Conservation (phyloP, 2,888 invertebrate genomes). For the Ichneumon xanthorius region DNA sequence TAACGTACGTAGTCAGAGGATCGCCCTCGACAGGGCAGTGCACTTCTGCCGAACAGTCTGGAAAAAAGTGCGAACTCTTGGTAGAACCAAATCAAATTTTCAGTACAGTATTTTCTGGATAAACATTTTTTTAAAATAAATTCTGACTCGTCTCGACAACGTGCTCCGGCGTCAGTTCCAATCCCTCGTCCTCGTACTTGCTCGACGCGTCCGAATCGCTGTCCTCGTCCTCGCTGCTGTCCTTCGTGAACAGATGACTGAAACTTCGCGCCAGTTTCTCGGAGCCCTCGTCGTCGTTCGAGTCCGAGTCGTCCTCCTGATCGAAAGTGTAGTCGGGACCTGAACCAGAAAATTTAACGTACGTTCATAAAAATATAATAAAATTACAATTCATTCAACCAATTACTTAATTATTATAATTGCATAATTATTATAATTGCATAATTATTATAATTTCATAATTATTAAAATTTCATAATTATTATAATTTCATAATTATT, state of each 20-base stretch:
- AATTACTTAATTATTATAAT: too few species aligned
- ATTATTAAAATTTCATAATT: too few species aligned
- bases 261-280: slow-evolving; percentile 91
- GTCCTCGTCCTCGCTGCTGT: slow-evolving; percentile 87
- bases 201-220: slow-evolving; percentile 85
- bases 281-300: slow-evolving; percentile 90
- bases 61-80: slow-evolving; percentile 67
- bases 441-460: neutral
- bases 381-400: slow-evolving; percentile 3
- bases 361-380: neutral
- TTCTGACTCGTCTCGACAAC: slow-evolving; percentile 75
- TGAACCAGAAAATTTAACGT: slow-evolving; percentile 69
- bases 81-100: neutral
- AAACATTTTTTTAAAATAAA: slow-evolving; percentile 53
- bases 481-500: too few species aligned
- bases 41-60: slow-evolving; percentile 70
- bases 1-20: slow-evolving; percentile 87
- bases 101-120: neutral
- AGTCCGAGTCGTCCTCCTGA: slow-evolving; percentile 88
- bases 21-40: slow-evolving; percentile 70
- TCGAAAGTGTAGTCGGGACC: slow-evolving; percentile 79
- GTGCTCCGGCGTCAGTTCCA: slow-evolving; percentile 77
- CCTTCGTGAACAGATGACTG: slow-evolving; percentile 90
- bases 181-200: slow-evolving; percentile 82
- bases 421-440: too few species aligned